These are phyloP conservation scores for Drosophila bunnanda DNA, from an alignment of 2,888 invertebrate species.

Conservation along the genomic window DNA sequence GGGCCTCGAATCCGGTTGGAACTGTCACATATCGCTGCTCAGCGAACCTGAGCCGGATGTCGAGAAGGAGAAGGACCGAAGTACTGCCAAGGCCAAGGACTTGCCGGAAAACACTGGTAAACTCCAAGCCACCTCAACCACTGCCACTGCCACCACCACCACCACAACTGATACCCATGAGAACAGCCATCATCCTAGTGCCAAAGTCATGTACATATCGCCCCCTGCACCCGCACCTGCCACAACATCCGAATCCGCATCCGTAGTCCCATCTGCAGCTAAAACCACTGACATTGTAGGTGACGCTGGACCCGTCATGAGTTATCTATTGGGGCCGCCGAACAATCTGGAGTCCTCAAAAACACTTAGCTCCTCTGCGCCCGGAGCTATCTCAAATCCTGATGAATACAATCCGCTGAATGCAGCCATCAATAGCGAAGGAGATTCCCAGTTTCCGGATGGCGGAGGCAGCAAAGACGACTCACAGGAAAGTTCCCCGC, in stretches of 20 bases:
- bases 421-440: slow-evolving; percentile 27
- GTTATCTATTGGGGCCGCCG: slow-evolving; percentile 81
- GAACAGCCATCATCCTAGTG: slow-evolving; percentile 68
- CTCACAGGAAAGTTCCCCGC: slow-evolving; percentile 34
- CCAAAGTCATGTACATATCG: slow-evolving; percentile 66
- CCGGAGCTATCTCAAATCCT: slow-evolving; percentile 89
- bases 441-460: slow-evolving; percentile 27
- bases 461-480: slow-evolving; percentile 45
- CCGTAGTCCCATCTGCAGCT: slow-evolving; percentile 47
- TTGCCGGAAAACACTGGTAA: slow-evolving; percentile 80
- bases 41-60: slow-evolving; percentile 86
- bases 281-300: slow-evolving; percentile 71
- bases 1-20: slow-evolving; percentile 99
- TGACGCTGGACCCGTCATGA: slow-evolving; percentile 75
- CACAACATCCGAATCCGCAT: slow-evolving; percentile 49
- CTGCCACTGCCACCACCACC: slow-evolving; percentile 20
- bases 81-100: slow-evolving; percentile 49
- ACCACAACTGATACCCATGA: slow-evolving; percentile 60
- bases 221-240: slow-evolving; percentile 61
- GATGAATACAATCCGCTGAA: slow-evolving; percentile 79
- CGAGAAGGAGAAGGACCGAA: slow-evolving; percentile 55
- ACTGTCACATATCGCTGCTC: slow-evolving; percentile 97
- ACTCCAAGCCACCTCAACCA: slow-evolving; percentile 59
- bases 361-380: slow-evolving; percentile 93
- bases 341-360: slow-evolving; percentile 88